A percentile compares a stretch with the other conserved stretches of the same genome.
Conservation (phyloP, 2,797 vertebrate species). For the Amblyraja radiata region DNA sequence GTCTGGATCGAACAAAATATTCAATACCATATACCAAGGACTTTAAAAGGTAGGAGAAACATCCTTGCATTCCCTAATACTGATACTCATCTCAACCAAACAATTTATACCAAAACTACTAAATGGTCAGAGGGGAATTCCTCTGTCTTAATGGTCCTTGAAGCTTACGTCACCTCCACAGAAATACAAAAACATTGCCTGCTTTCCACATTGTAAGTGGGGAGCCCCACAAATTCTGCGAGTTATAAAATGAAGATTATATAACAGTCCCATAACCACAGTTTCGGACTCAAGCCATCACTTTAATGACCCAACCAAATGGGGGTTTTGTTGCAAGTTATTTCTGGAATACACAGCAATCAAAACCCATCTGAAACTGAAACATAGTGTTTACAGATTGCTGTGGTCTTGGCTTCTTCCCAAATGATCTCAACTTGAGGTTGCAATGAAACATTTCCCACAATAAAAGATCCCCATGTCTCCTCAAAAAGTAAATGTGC, state of each 20-base stretch:
- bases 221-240: not conserved
- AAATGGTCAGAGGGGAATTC: not conserved
- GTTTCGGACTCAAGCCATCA: not conserved
- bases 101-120: not conserved
- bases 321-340: not conserved
- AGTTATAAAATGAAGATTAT: not conserved
- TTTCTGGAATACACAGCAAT: not conserved
- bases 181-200: not conserved
- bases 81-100: not conserved
- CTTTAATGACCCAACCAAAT: not conserved
- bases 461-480: not conserved
- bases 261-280: not conserved
- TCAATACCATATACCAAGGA: too few species aligned
- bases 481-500: not conserved
- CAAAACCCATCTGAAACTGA: not conserved
- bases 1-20: too few species aligned
- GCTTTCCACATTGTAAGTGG: not conserved
- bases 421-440: not conserved
- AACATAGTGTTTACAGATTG: not conserved
- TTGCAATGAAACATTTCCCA: not conserved
- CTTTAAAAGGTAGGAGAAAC: not conserved
- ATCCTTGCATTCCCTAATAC: not conserved
- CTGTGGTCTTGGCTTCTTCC: not conserved
- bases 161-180: not conserved
- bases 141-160: not conserved